Evolutionary conservation across 2,888 invertebrate species (phyloP).

Genomic region (Drosophila multiciliata): DNA sequence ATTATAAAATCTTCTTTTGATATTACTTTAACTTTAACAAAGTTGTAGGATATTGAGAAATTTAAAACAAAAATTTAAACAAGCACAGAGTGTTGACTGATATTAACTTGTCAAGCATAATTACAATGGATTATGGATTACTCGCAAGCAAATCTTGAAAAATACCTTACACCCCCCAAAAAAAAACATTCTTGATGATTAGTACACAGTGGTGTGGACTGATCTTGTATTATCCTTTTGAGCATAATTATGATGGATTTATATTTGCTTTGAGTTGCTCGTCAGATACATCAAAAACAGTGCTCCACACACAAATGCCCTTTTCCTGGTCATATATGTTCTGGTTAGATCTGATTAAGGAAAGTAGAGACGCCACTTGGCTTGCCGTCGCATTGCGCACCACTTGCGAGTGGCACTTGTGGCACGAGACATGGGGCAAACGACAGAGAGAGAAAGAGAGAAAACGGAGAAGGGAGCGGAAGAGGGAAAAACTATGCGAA

Average conservation of each 20-base stretch:
- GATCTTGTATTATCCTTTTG: not conserved
- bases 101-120: not conserved
- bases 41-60: not conserved
- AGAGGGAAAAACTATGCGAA: conserved; percentile 53
- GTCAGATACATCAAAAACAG: not conserved
- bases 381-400: conserved; percentile 56
- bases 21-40: not conserved
- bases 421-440: conserved; percentile 57
- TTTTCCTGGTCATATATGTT: conserved; percentile 22
- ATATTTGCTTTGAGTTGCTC: not conserved
- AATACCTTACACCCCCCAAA: not conserved
- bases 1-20: not conserved
- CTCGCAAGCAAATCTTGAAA: not conserved
- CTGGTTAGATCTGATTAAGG: conserved; percentile 50
- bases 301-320: conserved; percentile 8
- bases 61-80: not conserved
- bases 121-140: not conserved
- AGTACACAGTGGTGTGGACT: not conserved
- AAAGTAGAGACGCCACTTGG: conserved; percentile 46
- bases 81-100: not conserved
- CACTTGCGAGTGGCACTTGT: conserved; percentile 42
- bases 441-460: not conserved
- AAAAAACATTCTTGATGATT: not conserved
- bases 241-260: not conserved
- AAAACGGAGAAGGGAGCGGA: too few species aligned